These are phyloP conservation scores for Pseudobourletiella spinata DNA, from an alignment of 1,140 invertebrate species.

Conservation along the genomic window DNA sequence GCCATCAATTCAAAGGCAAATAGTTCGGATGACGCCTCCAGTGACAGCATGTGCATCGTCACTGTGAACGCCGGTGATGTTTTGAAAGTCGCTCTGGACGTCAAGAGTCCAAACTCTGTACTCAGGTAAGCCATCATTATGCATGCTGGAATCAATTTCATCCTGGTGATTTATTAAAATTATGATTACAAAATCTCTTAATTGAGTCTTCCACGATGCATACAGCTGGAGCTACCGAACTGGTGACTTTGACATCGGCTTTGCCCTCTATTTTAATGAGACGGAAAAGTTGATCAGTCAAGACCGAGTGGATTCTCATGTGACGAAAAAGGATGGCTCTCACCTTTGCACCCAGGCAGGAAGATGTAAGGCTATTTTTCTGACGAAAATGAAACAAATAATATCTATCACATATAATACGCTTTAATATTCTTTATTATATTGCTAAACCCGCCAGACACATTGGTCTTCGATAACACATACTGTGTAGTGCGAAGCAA, in stretches of 20 bases:
- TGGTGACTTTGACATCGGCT: conserved; percentile 79
- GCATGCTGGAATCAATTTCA: not conserved
- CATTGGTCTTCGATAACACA: conserved; percentile 77
- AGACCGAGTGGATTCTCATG: conserved; percentile 61
- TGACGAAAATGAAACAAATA: not conserved
- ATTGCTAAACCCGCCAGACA: too few species aligned
- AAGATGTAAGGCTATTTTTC: conserved; percentile 58
- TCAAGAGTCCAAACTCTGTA: conserved; percentile 19
- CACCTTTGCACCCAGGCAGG: conserved; percentile 61
- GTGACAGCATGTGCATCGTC: conserved; percentile 1
- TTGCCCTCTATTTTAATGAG: conserved; percentile 58
- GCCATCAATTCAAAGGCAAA: not conserved
- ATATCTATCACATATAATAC: not conserved
- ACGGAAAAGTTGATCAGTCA: conserved; percentile 54
- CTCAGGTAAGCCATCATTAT: conserved; percentile 10
- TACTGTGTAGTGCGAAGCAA: conserved; percentile 72
- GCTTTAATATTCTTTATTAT: conserved; percentile 37
- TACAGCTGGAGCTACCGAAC: conserved; percentile 79
- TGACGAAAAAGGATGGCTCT: conserved; percentile 68
- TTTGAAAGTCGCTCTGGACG: conserved; percentile 17
- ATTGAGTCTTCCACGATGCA: too few species aligned
- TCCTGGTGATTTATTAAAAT: not conserved
- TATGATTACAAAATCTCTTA: not conserved
- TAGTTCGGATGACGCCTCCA: not conserved
- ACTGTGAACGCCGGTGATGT: conserved; percentile 25